A percentile compares a stretch with the other conserved stretches of the same genome.
Evolutionary conservation across 2,797 vertebrate genomes (phyloP).

Genomic region (Mus spretus): DNA sequence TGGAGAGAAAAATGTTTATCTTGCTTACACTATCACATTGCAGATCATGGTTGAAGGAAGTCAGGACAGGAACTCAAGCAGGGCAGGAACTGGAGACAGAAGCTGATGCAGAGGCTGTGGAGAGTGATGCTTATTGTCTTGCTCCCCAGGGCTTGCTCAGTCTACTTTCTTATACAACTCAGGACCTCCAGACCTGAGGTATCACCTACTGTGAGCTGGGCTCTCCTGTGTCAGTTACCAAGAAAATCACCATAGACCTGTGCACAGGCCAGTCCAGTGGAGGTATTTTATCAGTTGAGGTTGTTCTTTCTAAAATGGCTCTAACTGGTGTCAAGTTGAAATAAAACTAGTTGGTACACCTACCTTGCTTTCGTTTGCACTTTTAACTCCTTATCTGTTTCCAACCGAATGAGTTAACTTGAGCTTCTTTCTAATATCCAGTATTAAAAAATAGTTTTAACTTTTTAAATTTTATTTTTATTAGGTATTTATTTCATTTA

Average conservation of each 20-base stretch:
- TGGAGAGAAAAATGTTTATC: neutral
- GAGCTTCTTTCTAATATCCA: conserved; percentile 21
- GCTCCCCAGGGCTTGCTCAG: neutral
- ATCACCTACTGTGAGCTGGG: neutral
- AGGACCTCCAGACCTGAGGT: neutral
- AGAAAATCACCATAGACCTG: neutral
- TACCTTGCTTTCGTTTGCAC: neutral
- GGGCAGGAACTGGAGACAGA: neutral
- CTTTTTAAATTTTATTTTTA: neutral
- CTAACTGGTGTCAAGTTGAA: too few species aligned
- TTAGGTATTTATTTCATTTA: too few species aligned
- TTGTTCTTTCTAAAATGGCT: neutral
- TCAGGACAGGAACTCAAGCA: neutral
- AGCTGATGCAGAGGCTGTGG: neutral
- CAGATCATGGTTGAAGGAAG: neutral
- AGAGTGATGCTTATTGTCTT: neutral
- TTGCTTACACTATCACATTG: too few species aligned
- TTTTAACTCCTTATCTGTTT: neutral
- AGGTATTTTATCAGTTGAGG: neutral
- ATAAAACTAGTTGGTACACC: too few species aligned
- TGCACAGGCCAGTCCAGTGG: neutral
- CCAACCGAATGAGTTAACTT: neutral
- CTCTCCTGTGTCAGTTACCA: neutral
- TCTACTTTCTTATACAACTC: neutral
- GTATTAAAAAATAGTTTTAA: neutral